A percentile compares a stretch with the other conserved stretches of the same genome.
phyloP scores from a whole-genome alignment of 2,797 vertebrate genomes.

The Sylvia borin region DNA sequence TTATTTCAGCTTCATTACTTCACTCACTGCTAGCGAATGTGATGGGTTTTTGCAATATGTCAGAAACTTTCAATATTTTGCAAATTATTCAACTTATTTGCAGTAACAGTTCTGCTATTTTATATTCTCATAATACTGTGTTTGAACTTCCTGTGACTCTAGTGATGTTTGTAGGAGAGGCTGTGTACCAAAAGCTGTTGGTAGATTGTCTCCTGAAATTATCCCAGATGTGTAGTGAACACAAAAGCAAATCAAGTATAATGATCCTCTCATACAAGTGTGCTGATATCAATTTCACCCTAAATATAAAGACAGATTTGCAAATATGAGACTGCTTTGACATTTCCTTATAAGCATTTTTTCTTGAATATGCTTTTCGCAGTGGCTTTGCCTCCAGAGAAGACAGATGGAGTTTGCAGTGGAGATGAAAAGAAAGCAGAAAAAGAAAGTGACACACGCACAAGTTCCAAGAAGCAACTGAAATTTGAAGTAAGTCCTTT shows the following conservation, averaged over 20 bases:
- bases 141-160: constrained; percentile 45
- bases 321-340: constrained; percentile 53
- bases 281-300: constrained; percentile 42
- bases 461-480: constrained; percentile 89
- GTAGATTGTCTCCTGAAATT: constrained; percentile 51
- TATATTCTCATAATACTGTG: constrained; percentile 27
- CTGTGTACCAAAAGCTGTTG: constrained; percentile 9
- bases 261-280: constrained; percentile 40
- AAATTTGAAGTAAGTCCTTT: constrained; percentile 93
- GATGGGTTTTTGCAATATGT: background rate
- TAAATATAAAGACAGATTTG: constrained; percentile 54
- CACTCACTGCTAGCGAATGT: background rate
- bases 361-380: constrained; percentile 44
- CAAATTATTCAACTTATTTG: constrained; percentile 43
- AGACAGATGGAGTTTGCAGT: constrained; percentile 85
- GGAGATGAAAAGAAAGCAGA: constrained; percentile 90
- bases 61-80: constrained; percentile 39
- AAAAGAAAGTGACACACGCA: constrained; percentile 80
- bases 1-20: constrained; percentile 36
- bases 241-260: constrained; percentile 66
- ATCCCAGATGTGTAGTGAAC: constrained; percentile 17
- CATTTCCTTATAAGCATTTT: constrained; percentile 39
- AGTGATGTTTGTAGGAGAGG: constrained; percentile 21
- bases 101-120: constrained; percentile 30
- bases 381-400: constrained; percentile 97